These are phyloP conservation scores for Solea senegalensis DNA, from an alignment of 2,113 vertebrate species.

Conservation along the genomic window DNA sequence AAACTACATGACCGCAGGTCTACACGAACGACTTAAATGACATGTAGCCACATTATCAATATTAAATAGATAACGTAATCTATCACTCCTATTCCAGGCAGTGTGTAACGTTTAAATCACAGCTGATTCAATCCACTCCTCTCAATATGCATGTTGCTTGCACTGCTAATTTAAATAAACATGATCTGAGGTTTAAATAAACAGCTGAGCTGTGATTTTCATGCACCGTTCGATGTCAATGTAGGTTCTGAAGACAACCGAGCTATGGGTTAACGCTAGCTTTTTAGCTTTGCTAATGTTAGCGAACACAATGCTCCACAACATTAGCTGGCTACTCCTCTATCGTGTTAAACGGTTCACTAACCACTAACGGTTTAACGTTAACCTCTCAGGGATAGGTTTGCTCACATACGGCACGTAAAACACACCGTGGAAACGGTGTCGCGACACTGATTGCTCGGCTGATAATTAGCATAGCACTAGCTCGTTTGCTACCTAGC, in stretches of 20 bases:
- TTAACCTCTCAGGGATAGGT: not conserved
- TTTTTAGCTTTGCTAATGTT: constrained; percentile 36
- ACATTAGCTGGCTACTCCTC: not conserved
- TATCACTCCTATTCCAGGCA: too few species aligned
- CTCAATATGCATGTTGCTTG: too few species aligned
- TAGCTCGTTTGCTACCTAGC: constrained; percentile 60
- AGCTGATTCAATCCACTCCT: too few species aligned
- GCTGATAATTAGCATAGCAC: constrained; percentile 8
- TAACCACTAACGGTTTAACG: not conserved
- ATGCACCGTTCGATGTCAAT: not conserved
- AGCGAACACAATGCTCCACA: constrained; percentile 24
- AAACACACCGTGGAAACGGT: rapidly evolving
- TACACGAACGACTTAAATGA: too few species aligned
- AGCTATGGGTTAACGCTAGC: constrained; percentile 22
- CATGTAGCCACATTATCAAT: too few species aligned
- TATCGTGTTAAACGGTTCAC: not conserved
- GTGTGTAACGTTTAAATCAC: too few species aligned
- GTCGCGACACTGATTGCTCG: not conserved
- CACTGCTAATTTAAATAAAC: too few species aligned
- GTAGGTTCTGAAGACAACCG: constrained; percentile 6
- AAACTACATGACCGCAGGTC: too few species aligned
- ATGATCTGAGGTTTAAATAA: not conserved
- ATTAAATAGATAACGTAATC: too few species aligned
- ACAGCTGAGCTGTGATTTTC: not conserved
- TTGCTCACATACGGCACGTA: not conserved